Conservation (phyloP, 2,888 invertebrate species). For the Alentia gelatinosa region DNA sequence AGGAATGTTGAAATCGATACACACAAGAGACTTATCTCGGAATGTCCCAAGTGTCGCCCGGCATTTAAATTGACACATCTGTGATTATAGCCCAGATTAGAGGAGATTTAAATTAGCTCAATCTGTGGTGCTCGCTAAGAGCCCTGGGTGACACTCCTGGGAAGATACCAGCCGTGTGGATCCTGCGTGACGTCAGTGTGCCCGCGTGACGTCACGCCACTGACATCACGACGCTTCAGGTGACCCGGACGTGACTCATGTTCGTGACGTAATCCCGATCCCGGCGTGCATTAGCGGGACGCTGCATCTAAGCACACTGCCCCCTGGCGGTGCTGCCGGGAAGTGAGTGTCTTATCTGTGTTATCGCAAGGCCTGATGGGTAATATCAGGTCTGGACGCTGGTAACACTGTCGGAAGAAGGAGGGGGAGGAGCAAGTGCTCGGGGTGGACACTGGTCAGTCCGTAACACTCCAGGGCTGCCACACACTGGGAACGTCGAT, state of each 20-base stretch:
- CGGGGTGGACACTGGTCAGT: too few species aligned
- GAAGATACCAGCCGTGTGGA: too few species aligned
- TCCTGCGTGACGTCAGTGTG: neutral
- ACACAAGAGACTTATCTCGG: neutral
- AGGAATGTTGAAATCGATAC: neutral
- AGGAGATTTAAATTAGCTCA: neutral
- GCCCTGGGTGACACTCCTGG: too few species aligned
- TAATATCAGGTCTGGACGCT: too few species aligned
- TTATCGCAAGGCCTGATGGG: neutral
- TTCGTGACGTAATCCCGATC: neutral
- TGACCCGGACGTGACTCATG: constrained; percentile 6
- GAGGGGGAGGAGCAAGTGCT: too few species aligned
- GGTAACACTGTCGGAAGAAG: too few species aligned
- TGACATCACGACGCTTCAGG: neutral
- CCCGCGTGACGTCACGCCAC: neutral
- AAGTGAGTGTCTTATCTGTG: neutral
- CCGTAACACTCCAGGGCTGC: too few species aligned
- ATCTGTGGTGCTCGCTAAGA: neutral
- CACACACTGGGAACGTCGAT: too few species aligned
- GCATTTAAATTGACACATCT: neutral
- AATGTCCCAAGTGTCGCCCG: neutral
- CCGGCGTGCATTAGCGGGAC: neutral
- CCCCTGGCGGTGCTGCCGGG: neutral
- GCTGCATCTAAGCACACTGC: too few species aligned
- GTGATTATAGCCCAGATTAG: neutral